Evolutionary conservation across 2,888 invertebrate species (phyloP).

Genomic region (Pammene fasciana): DNA sequence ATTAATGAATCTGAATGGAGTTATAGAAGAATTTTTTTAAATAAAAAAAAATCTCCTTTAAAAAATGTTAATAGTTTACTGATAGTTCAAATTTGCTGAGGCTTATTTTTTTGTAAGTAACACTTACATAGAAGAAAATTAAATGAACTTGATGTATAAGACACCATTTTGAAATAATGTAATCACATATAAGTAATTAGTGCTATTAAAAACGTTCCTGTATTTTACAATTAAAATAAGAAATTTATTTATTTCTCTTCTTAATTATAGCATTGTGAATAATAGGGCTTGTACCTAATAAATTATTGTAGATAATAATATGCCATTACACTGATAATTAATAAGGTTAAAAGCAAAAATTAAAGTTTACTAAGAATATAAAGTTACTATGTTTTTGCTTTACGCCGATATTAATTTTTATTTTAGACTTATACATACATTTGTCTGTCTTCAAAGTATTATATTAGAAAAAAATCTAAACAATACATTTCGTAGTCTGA

Average conservation of each 20-base stretch:
- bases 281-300: constrained; percentile 16
- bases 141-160: too few relatives aligned
- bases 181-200: constrained; percentile 7
- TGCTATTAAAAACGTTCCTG: constrained; percentile 39
- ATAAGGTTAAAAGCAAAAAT: constrained; percentile 2
- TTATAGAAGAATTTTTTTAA: too few relatives aligned
- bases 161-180: too few relatives aligned
- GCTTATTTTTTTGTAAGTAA: not conserved
- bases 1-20: too few relatives aligned
- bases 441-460: not conserved
- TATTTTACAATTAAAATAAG: constrained; percentile 24
- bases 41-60: too few relatives aligned
- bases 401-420: not conserved
- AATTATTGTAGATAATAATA: constrained; percentile 26
- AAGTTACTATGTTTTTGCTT: constrained; percentile 4
- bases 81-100: constrained; percentile 27
- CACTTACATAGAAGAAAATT: not conserved
- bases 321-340: constrained; percentile 21
- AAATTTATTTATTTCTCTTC: constrained; percentile 36
- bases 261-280: constrained; percentile 15
- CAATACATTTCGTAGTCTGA: not conserved
- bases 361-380: not conserved
- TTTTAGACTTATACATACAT: constrained; percentile 7
- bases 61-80: not conserved
- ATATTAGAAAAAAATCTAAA: not conserved